A percentile compares a stretch with the other conserved stretches of the same genome.
These are phyloP conservation scores for Cephus rjabovi DNA, from an alignment of 2,888 invertebrate genomes.

Conservation along the genomic window DNA sequence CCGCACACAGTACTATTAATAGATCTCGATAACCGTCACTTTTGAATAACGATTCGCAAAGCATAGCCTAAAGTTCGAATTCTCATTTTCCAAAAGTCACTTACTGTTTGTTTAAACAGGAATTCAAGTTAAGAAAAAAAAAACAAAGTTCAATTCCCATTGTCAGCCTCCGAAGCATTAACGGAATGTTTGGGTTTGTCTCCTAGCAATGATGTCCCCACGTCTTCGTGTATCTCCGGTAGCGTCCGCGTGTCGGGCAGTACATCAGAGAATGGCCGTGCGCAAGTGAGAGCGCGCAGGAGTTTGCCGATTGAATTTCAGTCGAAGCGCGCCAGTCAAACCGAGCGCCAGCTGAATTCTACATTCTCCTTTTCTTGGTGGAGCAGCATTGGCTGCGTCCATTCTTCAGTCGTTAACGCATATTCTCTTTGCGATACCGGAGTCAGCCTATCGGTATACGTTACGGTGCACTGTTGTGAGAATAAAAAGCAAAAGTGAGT, in stretches of 20 bases:
- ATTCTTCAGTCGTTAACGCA: not conserved
- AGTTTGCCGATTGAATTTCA: constrained; percentile 55
- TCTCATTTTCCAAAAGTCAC: not conserved
- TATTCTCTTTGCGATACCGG: not conserved
- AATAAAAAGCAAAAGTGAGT: not conserved
- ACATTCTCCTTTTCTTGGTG: not conserved
- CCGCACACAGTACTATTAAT: not conserved
- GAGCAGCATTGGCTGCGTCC: not conserved
- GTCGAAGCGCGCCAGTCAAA: constrained; percentile 57
- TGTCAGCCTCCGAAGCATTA: not conserved
- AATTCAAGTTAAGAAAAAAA: not conserved
- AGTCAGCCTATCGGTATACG: not conserved
- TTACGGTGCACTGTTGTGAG: not conserved
- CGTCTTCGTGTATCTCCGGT: not conserved
- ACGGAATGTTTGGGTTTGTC: not conserved
- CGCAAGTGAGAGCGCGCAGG: constrained; percentile 24
- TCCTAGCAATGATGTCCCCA: not conserved
- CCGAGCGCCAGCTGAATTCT: constrained; percentile 39
- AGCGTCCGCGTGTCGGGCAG: not conserved
- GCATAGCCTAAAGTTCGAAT: not conserved
- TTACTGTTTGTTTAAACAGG: not conserved
- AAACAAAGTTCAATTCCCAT: not conserved
- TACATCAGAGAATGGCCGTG: not conserved
- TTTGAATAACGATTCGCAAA: not conserved
- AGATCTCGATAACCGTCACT: not conserved